Percentiles rank a stretch among this genome's conserved stretches.
Conservation (phyloP, 2,113 vertebrate genomes). For the Acrocephalus arundinaceus region DNA sequence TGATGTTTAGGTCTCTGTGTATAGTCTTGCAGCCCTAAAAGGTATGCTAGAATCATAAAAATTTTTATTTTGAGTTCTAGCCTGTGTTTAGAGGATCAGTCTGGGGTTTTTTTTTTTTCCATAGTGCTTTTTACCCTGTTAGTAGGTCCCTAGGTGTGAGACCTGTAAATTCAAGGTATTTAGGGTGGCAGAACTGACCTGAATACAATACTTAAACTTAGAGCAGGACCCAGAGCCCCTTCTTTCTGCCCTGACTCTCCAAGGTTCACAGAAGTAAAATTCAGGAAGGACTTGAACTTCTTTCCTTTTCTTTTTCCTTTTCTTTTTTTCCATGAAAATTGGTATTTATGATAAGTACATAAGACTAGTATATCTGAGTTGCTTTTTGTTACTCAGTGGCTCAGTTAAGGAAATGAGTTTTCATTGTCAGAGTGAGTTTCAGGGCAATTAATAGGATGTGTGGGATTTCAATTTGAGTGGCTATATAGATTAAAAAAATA, state of each 20-base stretch:
- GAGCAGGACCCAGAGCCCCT: not conserved
- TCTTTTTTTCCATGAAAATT: fast-evolving
- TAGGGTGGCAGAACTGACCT: not conserved
- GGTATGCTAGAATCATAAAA: not conserved
- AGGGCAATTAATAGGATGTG: not conserved
- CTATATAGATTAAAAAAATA: not conserved
- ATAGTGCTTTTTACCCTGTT: not conserved
- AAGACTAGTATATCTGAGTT: not conserved
- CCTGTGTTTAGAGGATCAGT: not conserved
- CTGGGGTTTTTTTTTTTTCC: fast-evolving
- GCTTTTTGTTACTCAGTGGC: not conserved
- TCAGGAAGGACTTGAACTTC: not conserved
- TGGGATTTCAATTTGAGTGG: not conserved
- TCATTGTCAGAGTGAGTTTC: not conserved
- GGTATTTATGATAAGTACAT: not conserved
- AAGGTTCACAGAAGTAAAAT: not conserved
- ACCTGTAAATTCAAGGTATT: not conserved
- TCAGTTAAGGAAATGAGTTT: not conserved
- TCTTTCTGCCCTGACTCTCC: not conserved
- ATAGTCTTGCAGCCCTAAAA: not conserved
- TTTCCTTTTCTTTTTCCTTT: not conserved
- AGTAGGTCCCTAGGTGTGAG: not conserved
- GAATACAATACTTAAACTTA: not conserved
- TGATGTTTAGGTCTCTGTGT: not conserved
- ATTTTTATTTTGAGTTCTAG: not conserved